phyloP scores from a whole-genome alignment of 1,140 invertebrate genomes.

The Mercenaria mercenaria region DNA sequence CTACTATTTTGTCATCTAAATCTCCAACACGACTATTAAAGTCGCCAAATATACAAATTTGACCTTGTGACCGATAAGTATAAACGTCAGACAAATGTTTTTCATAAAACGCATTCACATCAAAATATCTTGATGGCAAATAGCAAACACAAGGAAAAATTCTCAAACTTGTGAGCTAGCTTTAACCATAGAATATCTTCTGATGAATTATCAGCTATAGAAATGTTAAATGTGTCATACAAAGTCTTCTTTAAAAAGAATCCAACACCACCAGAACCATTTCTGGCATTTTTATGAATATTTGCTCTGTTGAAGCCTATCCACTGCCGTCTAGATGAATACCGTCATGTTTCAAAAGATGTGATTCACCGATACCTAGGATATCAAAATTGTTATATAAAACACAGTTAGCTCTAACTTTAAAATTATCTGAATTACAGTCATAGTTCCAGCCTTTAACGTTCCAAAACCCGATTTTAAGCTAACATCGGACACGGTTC shows the following conservation, averaged over 20 bases:
- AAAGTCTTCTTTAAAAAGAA: no score
- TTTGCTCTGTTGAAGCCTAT: conserved; percentile 26
- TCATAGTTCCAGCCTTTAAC: no score
- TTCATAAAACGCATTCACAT: no score
- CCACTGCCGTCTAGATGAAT: neutral
- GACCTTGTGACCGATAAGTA: neutral
- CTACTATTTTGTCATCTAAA: neutral
- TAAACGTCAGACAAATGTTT: no score
- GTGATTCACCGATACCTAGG: conserved; percentile 46
- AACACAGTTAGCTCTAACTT: neutral
- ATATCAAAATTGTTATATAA: conserved; percentile 29
- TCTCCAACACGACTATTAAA: neutral
- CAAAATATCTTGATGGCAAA: no score
- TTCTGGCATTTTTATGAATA: conserved; percentile 45
- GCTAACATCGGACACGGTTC: no score
- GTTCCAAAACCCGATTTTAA: no score
- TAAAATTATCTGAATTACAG: conserved; percentile 22
- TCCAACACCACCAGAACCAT: no score
- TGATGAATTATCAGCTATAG: neutral
- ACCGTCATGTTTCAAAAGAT: conserved; percentile 24
- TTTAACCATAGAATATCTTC: conserved; percentile 53
- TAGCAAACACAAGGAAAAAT: conserved; percentile 39
- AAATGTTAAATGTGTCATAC: no score
- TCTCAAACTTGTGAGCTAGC: neutral
- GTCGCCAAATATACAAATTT: neutral